A percentile compares a stretch with the other conserved stretches of the same genome.
Evolutionary conservation across 2,888 invertebrate species (phyloP).

Genomic region (Dusona sp.): DNA sequence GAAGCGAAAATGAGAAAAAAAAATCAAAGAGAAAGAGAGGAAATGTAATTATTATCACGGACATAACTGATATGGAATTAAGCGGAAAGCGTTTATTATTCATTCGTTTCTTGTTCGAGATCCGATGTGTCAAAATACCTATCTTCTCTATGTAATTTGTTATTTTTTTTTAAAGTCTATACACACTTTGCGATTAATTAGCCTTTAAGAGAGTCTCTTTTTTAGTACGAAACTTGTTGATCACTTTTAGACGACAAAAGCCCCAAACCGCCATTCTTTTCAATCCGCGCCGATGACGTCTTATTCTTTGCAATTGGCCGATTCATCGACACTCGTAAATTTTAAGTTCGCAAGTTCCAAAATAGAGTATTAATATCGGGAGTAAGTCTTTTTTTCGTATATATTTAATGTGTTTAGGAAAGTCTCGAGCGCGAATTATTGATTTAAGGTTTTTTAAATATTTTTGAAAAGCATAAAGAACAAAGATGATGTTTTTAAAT

Average conservation of each 20-base stretch:
- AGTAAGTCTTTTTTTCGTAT: constrained; percentile 1
- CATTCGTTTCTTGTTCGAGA: constrained; percentile 72
- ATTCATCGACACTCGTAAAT: constrained; percentile 6
- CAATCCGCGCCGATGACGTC: constrained; percentile 1
- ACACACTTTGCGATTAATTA: constrained; percentile 81
- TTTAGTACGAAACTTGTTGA: constrained; percentile 71
- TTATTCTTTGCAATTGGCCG: constrained; percentile 30
- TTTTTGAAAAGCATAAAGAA: not conserved
- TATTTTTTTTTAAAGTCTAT: constrained; percentile 84
- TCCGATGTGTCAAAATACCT: constrained; percentile 80
- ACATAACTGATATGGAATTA: constrained; percentile 74
- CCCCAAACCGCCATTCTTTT: constrained; percentile 6
- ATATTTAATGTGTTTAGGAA: not conserved
- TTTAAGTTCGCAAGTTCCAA: not conserved
- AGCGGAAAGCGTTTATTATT: constrained; percentile 72
- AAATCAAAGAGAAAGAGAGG: constrained; percentile 39
- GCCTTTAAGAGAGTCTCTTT: constrained; percentile 75
- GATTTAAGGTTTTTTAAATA: not conserved
- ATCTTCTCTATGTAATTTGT: constrained; percentile 84
- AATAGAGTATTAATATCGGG: not conserved
- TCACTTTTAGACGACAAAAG: constrained; percentile 54
- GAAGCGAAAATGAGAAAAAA: constrained; percentile 58
- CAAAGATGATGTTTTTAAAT: not conserved
- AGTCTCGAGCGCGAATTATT: not conserved
- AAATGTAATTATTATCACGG: constrained; percentile 75